phyloP scores from a whole-genome alignment of 2,888 invertebrate species.

The Malacosoma neustria region DNA sequence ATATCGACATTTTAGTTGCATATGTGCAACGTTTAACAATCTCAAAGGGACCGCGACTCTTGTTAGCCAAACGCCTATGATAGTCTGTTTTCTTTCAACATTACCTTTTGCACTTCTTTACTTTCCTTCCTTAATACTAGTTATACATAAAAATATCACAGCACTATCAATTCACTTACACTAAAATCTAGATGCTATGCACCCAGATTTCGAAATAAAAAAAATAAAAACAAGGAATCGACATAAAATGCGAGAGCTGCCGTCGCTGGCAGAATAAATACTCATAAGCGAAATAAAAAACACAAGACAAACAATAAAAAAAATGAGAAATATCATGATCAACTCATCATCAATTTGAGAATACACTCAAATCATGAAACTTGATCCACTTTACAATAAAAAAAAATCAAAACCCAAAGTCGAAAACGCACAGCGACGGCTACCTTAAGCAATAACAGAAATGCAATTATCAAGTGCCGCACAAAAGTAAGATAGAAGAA shows the following conservation, averaged over 20 bases:
- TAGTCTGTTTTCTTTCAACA: conserved; percentile 18
- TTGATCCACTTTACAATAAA: neutral
- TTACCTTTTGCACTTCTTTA: conserved; percentile 60
- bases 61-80: conserved; percentile 1
- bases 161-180: conserved; percentile 73
- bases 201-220: conserved; percentile 37
- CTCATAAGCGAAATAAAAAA: neutral
- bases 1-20: neutral
- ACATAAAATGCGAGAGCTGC: conserved; percentile 55
- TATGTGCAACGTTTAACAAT: no score
- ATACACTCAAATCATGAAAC: neutral
- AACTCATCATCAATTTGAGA: neutral
- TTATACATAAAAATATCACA: conserved; percentile 75
- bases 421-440: neutral
- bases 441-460: conserved; percentile 34
- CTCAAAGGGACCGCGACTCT: neutral
- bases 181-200: conserved; percentile 63
- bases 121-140: conserved; percentile 59
- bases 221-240: conserved; percentile 55
- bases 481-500: conserved; percentile 17
- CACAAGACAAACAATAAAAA: neutral
- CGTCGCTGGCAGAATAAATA: conserved; percentile 28
- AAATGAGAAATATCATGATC: neutral
- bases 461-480: conserved; percentile 50
- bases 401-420: no score